phyloP scores from a whole-genome alignment of 92 coral and sea anemone species.

The Isaurus tuberculatus region DNA sequence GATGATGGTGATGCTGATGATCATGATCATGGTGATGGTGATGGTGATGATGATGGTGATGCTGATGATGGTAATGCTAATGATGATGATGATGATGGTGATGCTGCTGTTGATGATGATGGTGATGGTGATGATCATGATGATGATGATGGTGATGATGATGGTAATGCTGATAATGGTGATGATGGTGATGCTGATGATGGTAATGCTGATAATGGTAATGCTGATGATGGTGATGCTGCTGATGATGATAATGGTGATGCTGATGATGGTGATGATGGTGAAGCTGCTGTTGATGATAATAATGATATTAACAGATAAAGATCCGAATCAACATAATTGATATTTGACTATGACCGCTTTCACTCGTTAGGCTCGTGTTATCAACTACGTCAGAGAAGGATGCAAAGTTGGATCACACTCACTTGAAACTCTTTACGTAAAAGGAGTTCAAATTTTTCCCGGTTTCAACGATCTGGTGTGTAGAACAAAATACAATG shows the following conservation, averaged over 20 bases:
- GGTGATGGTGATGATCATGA: too few species aligned
- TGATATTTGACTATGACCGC: not conserved
- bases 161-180: not conserved
- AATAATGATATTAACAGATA: not conserved
- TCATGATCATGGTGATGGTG: too few species aligned
- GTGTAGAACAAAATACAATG: not conserved
- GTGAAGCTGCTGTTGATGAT: not conserved
- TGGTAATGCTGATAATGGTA: not conserved
- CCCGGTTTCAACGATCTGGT: not conserved
- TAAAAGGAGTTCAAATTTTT: not conserved
- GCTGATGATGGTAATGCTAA: too few species aligned
- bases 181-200: not conserved
- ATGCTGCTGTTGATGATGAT: too few species aligned
- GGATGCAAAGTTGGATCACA: conserved; percentile 12
- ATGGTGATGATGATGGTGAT: too few species aligned
- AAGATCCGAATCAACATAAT: not conserved
- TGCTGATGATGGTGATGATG: not conserved
- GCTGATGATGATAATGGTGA: conserved; percentile 10
- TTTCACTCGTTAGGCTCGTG: not conserved
- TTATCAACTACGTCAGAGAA: conserved; percentile 35
- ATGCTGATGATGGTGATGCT: not conserved
- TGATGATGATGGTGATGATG: too few species aligned
- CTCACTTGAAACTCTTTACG: conserved; percentile 21
- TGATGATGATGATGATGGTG: too few species aligned
- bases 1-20: too few species aligned